Base-by-base conservation (phyloP, 2,797 vertebrate genomes). In the Sebastes glaucus region DNA sequence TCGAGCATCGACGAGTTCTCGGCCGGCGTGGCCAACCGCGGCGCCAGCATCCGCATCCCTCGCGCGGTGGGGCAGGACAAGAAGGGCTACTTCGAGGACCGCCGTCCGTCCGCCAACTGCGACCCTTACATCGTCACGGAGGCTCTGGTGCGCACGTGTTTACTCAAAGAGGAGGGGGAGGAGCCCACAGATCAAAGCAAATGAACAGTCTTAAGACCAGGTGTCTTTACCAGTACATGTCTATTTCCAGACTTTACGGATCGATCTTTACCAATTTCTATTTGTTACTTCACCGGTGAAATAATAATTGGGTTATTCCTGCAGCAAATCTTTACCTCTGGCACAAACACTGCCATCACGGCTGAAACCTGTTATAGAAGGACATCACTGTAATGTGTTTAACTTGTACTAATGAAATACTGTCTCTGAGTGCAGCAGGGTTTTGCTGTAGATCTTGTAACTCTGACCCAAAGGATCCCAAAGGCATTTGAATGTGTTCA, bases 51-150 rank as follows among this genome's bases (percentile, higher is more conserved):
- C 92, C 97, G 98, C 81, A 99, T 99, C 88, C 98, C 98, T 1
- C 96, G 97, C 56, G 55, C 90, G 0, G 97, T 98, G 11, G 98
- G 97, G 69, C 97, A 98, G 11, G 97, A 98, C 69, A 97, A 97
- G 94, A 97, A 95, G 92, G 98, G 98, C 69, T 99, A 99, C 95
- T 98, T 99, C 0, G 98, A 99, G 92, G 98, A 99, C 92, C 98
- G 98, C 33, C 97, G 98, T 20, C 98, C 98, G 0, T 98, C 98
- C 0, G 98, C 98, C 91, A 99, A 99, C 93, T 99, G 98, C 0
- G 97, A 99, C 86, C 98, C 98, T 0, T 99, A 97, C 0, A 94
- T 94, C 0, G 98, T 99, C 89, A 98, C 97, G 0, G 97, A 99
- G 92, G 97, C 97, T 0, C 90, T 99, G 7, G 94, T 99, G 56